These are phyloP conservation scores for Gorsachius magnificus DNA, from an alignment of 2,797 vertebrate species.

Conservation along the genomic window DNA sequence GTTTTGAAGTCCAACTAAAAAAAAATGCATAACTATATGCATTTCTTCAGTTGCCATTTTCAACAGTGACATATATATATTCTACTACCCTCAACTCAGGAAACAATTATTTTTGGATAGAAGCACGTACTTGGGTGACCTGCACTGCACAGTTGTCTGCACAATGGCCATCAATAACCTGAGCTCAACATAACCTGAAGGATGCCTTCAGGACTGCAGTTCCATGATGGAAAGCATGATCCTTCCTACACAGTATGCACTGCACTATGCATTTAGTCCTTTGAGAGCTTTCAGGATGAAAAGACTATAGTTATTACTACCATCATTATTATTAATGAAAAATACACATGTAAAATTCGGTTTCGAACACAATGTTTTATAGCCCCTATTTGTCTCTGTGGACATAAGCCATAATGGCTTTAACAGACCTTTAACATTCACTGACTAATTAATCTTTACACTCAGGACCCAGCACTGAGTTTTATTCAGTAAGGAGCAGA, in stretches of 20 bases:
- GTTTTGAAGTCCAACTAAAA: background rate
- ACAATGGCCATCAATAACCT: background rate
- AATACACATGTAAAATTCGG: constrained; percentile 64
- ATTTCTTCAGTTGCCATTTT: background rate
- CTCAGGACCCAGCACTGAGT: constrained; percentile 25
- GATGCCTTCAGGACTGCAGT: background rate
- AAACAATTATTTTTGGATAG: background rate
- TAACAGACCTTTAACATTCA: constrained; percentile 61
- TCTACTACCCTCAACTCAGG: background rate
- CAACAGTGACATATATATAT: background rate
- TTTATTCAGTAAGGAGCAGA: constrained; percentile 55
- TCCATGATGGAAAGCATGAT: background rate
- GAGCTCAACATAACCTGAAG: background rate
- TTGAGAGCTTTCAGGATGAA: constrained; percentile 50
- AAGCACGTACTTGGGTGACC: background rate
- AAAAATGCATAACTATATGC: background rate
- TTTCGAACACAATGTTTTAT: constrained; percentile 59
- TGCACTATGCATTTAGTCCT: constrained; percentile 42
- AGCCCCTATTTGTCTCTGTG: constrained; percentile 50
- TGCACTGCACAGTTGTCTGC: background rate
- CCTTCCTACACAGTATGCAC: background rate
- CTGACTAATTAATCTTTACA: constrained; percentile 65
- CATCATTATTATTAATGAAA: constrained; percentile 66
- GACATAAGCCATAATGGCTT: constrained; percentile 43
- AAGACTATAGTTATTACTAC: constrained; percentile 50